Conservation (phyloP, 2,797 vertebrate species). For the Todus mexicanus region DNA sequence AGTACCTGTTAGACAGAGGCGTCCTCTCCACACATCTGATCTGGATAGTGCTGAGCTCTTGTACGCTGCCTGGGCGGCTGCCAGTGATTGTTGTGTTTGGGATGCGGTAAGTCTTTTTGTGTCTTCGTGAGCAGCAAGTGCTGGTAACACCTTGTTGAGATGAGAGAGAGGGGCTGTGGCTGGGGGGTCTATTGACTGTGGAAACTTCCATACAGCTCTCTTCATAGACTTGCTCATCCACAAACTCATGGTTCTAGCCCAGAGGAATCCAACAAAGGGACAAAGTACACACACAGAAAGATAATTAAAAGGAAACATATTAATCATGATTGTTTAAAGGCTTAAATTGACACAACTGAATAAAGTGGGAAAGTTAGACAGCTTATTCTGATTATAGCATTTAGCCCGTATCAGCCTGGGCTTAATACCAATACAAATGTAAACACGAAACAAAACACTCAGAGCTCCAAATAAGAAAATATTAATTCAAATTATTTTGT, state of each 20-base stretch:
- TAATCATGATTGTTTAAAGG: not conserved
- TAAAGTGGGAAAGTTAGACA: not conserved
- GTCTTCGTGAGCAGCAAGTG: constrained; percentile 86
- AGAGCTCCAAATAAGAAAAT: not conserved
- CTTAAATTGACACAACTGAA: constrained; percentile 4
- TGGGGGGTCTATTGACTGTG: constrained; percentile 80
- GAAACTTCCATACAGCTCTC: constrained; percentile 85
- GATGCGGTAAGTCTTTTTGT: constrained; percentile 86
- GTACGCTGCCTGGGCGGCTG: constrained; percentile 82
- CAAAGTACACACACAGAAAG: not conserved
- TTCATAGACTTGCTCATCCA: constrained; percentile 89
- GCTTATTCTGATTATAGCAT: constrained; percentile 17
- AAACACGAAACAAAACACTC: not conserved
- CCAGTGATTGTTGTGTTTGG: constrained; percentile 79
- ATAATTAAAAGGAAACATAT: not conserved
- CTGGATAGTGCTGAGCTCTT: constrained; percentile 95
- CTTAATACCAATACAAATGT: constrained; percentile 9
- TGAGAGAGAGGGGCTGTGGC: constrained; percentile 84
- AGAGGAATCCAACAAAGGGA: not conserved
- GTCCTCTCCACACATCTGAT: constrained; percentile 86
- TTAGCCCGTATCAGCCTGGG: constrained; percentile 10
- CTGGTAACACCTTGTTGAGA: constrained; percentile 85
- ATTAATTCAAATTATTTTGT: constrained; percentile 31
- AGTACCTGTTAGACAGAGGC: constrained; percentile 86
- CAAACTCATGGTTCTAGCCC: constrained; percentile 89